Evolutionary conservation across 2,888 invertebrate genomes (phyloP).

Genomic region (Catocala fraxini): DNA sequence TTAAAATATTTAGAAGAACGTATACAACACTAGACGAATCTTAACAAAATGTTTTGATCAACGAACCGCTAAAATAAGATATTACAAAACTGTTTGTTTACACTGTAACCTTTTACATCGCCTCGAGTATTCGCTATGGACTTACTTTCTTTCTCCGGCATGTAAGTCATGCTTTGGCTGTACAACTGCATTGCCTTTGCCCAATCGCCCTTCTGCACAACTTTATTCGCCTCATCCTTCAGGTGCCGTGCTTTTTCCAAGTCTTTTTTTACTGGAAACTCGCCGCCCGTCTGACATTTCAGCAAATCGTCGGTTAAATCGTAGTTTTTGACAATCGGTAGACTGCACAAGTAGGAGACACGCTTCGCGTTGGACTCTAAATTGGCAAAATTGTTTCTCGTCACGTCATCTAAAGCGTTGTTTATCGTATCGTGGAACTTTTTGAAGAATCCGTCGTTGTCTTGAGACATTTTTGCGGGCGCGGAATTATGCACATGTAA

Average conservation of each 20-base stretch:
- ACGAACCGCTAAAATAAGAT: background rate
- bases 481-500: constrained; percentile 44
- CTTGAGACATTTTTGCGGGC: constrained; percentile 69
- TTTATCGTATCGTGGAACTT: constrained; percentile 89
- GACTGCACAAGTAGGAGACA: constrained; percentile 88
- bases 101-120: constrained; percentile 42
- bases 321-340: constrained; percentile 81
- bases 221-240: constrained; percentile 91
- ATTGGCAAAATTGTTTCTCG: constrained; percentile 89
- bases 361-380: constrained; percentile 90
- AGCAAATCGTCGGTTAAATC: constrained; percentile 77
- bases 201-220: constrained; percentile 91
- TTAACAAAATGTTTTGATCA: background rate
- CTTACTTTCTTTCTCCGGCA: constrained; percentile 91
- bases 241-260: constrained; percentile 87
- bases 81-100: constrained; percentile 32
- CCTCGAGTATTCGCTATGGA: constrained; percentile 31
- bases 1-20: no score
- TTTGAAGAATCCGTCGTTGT: constrained; percentile 87
- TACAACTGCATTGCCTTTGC: constrained; percentile 90
- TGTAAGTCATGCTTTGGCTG: constrained; percentile 89
- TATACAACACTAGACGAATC: no score
- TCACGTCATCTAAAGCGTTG: constrained; percentile 84
- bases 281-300: constrained; percentile 70
- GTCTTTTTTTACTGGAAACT: constrained; percentile 85